Evolutionary conservation across 2,113 vertebrate species (phyloP).

Genomic region (Nerophis lumbriciformis): DNA sequence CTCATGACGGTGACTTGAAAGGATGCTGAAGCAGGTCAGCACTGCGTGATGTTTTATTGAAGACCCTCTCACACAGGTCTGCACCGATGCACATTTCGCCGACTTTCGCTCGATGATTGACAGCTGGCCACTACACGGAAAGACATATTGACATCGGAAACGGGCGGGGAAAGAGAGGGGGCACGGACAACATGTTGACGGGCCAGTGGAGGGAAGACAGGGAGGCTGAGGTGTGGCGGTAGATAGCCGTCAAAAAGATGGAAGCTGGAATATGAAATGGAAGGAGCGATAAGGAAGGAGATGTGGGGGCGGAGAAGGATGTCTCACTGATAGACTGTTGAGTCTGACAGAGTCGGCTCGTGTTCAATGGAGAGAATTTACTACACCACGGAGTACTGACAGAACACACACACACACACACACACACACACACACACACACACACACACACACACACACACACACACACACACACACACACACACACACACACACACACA

Average conservation of each 20-base stretch:
- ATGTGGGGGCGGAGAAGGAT: slow-evolving; percentile 38
- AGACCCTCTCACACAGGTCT: slow-evolving; percentile 6
- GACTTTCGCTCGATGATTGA: slow-evolving; percentile 41
- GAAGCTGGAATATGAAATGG: slow-evolving; percentile 69
- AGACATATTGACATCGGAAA: slow-evolving; percentile 45
- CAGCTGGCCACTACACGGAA: slow-evolving; percentile 30
- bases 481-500: too few relatives aligned
- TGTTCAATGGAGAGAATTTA: slow-evolving; percentile 58
- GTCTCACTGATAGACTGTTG: slow-evolving; percentile 63
- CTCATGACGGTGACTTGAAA: neutral
- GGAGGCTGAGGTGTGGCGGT: slow-evolving; percentile 3
- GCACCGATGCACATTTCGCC: slow-evolving; percentile 29
- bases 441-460: too few relatives aligned
- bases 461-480: too few relatives aligned
- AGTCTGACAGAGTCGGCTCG: slow-evolving; percentile 59
- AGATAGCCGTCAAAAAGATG: slow-evolving; percentile 44
- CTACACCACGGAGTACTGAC: slow-evolving; percentile 42
- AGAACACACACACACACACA: slow-evolving; percentile 4
- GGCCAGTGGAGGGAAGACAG: slow-evolving; percentile 4
- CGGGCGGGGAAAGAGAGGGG: slow-evolving; percentile 1
- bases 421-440: neutral
- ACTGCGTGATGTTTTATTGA: slow-evolving; percentile 11
- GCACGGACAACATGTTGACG: slow-evolving; percentile 1
- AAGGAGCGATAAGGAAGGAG: slow-evolving; percentile 41
- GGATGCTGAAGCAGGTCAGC: slow-evolving; percentile 1